Evolutionary conservation across 2,797 vertebrate species (phyloP).

Genomic region (Manis javanica): DNA sequence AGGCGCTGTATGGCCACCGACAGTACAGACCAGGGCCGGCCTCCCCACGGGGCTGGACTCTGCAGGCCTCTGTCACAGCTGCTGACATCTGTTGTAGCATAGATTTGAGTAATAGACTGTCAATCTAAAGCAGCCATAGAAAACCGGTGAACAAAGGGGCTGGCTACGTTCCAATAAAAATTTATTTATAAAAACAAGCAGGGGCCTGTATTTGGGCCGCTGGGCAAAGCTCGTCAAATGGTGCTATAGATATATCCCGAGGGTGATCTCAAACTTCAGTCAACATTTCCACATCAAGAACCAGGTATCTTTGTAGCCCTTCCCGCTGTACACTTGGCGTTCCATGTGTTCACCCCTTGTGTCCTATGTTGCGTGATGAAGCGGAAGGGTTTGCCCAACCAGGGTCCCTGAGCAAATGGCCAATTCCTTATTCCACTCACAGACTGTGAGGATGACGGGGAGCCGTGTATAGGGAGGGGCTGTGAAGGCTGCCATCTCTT

Average conservation of each 20-base stretch:
- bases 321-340: accelerated
- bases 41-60: neutral
- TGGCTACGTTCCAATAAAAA: neutral
- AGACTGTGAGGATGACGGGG: accelerated
- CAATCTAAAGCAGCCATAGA: neutral
- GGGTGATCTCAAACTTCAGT: neutral
- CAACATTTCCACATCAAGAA: neutral
- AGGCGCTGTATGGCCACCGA: accelerated
- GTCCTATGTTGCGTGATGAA: neutral
- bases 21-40: no score
- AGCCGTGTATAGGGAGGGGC: accelerated
- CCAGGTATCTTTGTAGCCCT: neutral
- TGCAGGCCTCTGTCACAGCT: neutral
- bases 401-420: no score
- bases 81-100: neutral
- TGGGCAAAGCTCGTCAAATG: neutral
- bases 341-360: accelerated
- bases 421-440: neutral
- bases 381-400: accelerated
- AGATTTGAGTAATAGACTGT: no score
- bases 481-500: neutral
- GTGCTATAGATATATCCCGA: neutral
- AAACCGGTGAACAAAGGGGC: no score
- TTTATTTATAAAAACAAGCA: neutral
- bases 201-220: neutral